Conservation (phyloP, 2,888 invertebrate species). For the Microctonus aethiopoides region DNA sequence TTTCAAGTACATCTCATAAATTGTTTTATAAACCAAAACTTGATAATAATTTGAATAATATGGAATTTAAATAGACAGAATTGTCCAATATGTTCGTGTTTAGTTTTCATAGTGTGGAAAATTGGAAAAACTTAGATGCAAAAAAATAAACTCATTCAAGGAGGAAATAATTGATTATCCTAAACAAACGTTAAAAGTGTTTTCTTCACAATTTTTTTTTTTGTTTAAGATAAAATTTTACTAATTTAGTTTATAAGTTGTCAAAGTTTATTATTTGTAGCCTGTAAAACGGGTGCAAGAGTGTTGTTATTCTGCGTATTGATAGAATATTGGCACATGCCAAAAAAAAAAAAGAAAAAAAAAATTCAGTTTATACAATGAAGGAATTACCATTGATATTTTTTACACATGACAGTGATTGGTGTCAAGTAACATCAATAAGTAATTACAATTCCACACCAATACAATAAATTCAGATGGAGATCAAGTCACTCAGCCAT, state of each 20-base stretch:
- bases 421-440: not conserved
- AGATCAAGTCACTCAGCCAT: slow-evolving; percentile 11
- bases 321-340: slow-evolving; percentile 2
- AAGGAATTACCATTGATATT: not conserved
- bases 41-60: too few relatives aligned
- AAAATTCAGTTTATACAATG: not conserved
- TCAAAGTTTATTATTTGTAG: not conserved
- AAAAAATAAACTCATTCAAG: not conserved
- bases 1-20: not conserved
- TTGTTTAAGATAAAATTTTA: not conserved
- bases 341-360: not conserved
- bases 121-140: not conserved
- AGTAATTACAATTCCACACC: not conserved
- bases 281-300: not conserved
- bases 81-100: too few relatives aligned
- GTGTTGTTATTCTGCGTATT: not conserved
- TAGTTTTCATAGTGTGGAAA: too few relatives aligned
- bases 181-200: too few relatives aligned
- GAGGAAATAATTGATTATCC: too few relatives aligned
- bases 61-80: too few relatives aligned
- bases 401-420: slow-evolving; percentile 2
- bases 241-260: not conserved
- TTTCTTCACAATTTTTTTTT: not conserved
- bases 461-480: not conserved
- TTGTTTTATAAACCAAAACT: too few relatives aligned